Evolutionary conservation across 2,888 invertebrate species (phyloP), one percentile per base, ranked within the genome.

Genomic region (Empis livida): DNA sequence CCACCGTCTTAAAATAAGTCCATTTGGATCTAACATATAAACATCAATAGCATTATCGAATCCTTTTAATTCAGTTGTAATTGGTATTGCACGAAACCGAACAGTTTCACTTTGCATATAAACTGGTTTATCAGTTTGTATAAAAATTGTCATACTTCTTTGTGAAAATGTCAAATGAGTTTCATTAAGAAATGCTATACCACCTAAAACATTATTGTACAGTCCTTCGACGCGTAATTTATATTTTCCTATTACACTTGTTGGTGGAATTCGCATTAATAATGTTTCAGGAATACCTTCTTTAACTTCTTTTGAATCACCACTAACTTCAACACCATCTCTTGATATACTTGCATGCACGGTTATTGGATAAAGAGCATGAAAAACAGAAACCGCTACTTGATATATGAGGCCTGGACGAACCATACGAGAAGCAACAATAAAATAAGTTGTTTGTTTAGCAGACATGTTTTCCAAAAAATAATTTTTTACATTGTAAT

Each of bases 101-200:
- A 94, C 88, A 76, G 75, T 86, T 67, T 95, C 89, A 6, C 87
- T 83, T 67, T 95, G 94, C 80, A 84, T 92, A 62, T 96, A 96
- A 6, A 94, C 80, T 0, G 95, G 95, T 62, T 93, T 93, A 65
- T 95, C 93, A 59, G 90, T 81, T 69, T 94, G 94, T 55, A 96
- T 86, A 64, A 95, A 93, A 53, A 95, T 89, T 1, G 95, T 93
- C 84, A 94, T 89, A 43, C 93, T 91, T 37, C 94, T 76, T 57
- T 84, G 84, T 0, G 89, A 90, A 71, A 94, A 96, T 2, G 76
- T 74, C 13, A 96, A 73, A 49, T 79, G 72, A 0, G 92, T 91
- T 64, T 93, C 92, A 61, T 96, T 95, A 41, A 80, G 71, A 67
- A 96, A 96, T 0, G 92, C 88, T 46, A 85, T 80, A 1, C 94